Percentiles rank a stretch among this genome's conserved stretches.
phyloP scores from a whole-genome alignment of 2,797 vertebrate species.

The Gymnoscopelus microlampas region DNA sequence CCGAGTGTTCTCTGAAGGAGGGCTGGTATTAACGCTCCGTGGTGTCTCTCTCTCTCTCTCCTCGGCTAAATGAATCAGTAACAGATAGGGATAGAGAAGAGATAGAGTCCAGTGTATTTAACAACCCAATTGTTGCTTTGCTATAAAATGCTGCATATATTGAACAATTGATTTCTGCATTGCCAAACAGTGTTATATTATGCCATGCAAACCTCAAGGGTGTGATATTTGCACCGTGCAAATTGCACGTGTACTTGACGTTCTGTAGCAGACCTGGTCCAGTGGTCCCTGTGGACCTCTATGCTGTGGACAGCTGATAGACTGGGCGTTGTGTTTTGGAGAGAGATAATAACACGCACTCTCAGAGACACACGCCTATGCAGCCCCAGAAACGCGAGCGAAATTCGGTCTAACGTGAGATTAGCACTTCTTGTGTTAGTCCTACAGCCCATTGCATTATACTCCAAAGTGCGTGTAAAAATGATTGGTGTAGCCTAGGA shows the following conservation, averaged over 20 bases:
- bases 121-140: too few relatives aligned
- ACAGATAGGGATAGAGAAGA: not conserved
- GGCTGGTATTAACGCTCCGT: slow-evolving; percentile 44
- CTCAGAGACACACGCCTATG: not conserved
- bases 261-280: slow-evolving; percentile 6
- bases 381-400: slow-evolving; percentile 1
- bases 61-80: too few relatives aligned
- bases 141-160: not conserved
- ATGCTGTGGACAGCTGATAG: slow-evolving; percentile 49
- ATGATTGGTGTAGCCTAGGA: not conserved
- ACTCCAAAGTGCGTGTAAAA: too few relatives aligned
- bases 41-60: slow-evolving; percentile 22
- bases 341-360: slow-evolving; percentile 51
- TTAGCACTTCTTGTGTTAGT: too few relatives aligned
- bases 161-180: slow-evolving; percentile 20
- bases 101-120: too few relatives aligned
- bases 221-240: slow-evolving; percentile 4
- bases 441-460: too few relatives aligned
- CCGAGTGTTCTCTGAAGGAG: slow-evolving; percentile 25
- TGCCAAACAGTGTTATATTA: not conserved
- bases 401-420: too few relatives aligned
- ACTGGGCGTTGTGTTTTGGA: slow-evolving; percentile 42
- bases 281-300: not conserved
- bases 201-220: too few relatives aligned
- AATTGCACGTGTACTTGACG: slow-evolving; percentile 55